Percentiles rank a stretch among this genome's conserved stretches.
Conservation (phyloP, 2,888 invertebrate species). For the Heliconius hortense region DNA sequence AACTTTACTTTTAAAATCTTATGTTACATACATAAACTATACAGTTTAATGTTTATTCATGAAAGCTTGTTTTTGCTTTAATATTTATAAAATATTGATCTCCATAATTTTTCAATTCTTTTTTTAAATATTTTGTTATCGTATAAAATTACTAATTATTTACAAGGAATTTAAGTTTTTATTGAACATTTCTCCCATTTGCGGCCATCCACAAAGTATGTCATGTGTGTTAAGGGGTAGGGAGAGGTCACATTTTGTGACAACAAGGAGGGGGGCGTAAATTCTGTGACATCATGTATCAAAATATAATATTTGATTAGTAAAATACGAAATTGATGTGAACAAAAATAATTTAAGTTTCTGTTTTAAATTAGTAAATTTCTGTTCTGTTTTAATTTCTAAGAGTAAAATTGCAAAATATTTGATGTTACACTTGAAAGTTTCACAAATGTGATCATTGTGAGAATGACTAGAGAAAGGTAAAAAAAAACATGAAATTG, state of each 20-base stretch:
- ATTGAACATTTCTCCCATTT: constrained; percentile 7
- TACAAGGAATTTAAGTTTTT: constrained; percentile 3
- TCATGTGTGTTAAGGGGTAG: neutral
- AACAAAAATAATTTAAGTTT: neutral
- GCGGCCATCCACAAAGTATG: constrained; percentile 1
- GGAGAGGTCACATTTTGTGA: neutral
- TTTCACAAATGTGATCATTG: neutral
- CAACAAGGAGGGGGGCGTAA: no score
- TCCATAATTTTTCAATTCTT: constrained; percentile 14
- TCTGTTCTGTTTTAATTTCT: no score
- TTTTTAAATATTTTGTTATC: constrained; percentile 30
- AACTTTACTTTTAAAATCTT: neutral
- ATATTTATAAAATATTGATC: constrained; percentile 15
- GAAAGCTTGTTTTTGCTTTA: constrained; percentile 33
- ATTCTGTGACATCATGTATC: neutral
- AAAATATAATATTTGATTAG: neutral
- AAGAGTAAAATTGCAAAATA: neutral
- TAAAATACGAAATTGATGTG: neutral
- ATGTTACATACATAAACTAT: neutral
- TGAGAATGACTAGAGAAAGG: neutral
- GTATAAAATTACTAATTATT: constrained; percentile 19
- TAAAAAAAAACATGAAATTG: neutral
- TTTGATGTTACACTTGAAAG: neutral
- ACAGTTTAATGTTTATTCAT: neutral
- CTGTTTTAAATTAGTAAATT: neutral